phyloP scores from a whole-genome alignment of 2,113 vertebrate genomes.

The Apaloderma vittatum region DNA sequence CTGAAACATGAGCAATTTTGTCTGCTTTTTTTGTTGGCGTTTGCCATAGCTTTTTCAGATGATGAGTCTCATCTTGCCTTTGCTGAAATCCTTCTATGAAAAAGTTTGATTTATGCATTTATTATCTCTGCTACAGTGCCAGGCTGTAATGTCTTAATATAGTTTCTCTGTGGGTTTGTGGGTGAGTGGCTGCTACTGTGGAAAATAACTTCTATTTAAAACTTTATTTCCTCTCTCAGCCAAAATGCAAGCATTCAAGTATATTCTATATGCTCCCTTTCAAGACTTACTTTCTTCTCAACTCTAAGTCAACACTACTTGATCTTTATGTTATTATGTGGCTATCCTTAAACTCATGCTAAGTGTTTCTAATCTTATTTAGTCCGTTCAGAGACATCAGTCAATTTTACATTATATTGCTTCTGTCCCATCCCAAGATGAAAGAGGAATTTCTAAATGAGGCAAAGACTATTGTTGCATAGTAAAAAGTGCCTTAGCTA shows the following conservation, averaged over 20 bases:
- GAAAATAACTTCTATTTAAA: not conserved
- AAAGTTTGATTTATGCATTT: slow-evolving; percentile 8
- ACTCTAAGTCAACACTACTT: not conserved
- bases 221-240: not conserved
- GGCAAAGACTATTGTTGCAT: not conserved
- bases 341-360: not conserved
- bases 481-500: not conserved
- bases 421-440: not conserved
- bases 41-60: not conserved
- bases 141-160: slow-evolving; percentile 9
- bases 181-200: not conserved
- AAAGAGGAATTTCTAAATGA: not conserved
- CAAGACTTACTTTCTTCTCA: not conserved
- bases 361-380: not conserved
- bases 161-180: slow-evolving; percentile 5
- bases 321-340: not conserved
- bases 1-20: not conserved
- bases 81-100: not conserved
- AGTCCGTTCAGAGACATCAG: not conserved
- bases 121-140: not conserved
- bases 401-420: not conserved
- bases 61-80: not conserved
- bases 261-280: not conserved
- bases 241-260: not conserved
- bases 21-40: not conserved